Evolutionary conservation across 2,113 vertebrate genomes (phyloP).

Genomic region (Takifugu flavidus): DNA sequence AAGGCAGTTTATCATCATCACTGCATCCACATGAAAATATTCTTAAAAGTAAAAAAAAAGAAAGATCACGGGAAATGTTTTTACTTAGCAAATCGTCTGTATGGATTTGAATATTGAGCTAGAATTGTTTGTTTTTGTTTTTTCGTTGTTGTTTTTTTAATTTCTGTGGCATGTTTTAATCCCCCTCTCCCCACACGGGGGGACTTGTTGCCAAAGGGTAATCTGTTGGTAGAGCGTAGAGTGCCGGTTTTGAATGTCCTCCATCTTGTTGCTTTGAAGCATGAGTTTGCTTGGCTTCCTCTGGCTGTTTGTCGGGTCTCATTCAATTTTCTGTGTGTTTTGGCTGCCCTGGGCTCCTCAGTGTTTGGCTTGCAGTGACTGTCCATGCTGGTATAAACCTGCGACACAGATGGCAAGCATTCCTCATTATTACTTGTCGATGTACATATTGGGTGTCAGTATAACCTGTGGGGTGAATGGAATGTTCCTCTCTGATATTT

Average conservation of each 20-base stretch:
- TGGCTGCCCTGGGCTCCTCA: slow-evolving; percentile 76
- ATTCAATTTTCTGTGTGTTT: slow-evolving; percentile 80
- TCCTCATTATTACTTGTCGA: slow-evolving; percentile 63
- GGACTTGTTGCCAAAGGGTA: slow-evolving; percentile 93
- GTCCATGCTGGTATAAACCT: slow-evolving; percentile 77
- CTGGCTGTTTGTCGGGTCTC: slow-evolving; percentile 85
- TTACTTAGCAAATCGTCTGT: slow-evolving; percentile 82
- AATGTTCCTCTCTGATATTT: slow-evolving; percentile 63
- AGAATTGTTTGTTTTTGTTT: slow-evolving; percentile 23
- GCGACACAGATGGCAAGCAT: slow-evolving; percentile 72
- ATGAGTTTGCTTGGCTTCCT: slow-evolving; percentile 89
- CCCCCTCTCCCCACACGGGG: slow-evolving; percentile 63
- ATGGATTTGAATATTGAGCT: slow-evolving; percentile 77
- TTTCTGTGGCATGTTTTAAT: slow-evolving; percentile 93
- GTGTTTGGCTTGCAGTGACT: slow-evolving; percentile 78
- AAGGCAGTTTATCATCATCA: slow-evolving; percentile 78
- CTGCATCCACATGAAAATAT: slow-evolving; percentile 80
- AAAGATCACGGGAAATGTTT: slow-evolving; percentile 78
- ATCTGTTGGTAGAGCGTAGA: slow-evolving; percentile 74
- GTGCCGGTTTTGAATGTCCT: slow-evolving; percentile 80
- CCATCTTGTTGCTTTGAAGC: slow-evolving; percentile 85
- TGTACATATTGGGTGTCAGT: slow-evolving; percentile 70
- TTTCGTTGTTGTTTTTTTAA: slow-evolving; percentile 58
- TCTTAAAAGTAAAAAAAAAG: slow-evolving; percentile 40
- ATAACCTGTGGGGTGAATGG: slow-evolving; percentile 64